Percentiles rank a stretch among this genome's conserved stretches.
phyloP scores from a whole-genome alignment of 2,888 invertebrate species.

The Allophyes oxyacanthae region DNA sequence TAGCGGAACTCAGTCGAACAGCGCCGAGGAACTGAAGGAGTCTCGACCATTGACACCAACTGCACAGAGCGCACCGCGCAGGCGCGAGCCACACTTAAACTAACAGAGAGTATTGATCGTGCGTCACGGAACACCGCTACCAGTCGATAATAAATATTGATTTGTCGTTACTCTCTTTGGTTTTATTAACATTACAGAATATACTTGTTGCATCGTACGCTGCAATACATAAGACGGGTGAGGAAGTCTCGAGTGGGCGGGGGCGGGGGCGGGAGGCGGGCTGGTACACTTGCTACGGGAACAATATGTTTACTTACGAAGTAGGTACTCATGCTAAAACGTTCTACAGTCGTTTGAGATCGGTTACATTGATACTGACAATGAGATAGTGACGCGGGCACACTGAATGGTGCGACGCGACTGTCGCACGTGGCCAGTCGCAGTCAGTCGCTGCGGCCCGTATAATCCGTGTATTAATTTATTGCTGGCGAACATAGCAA shows the following conservation, averaged over 20 bases:
- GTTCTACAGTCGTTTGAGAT: constrained; percentile 26
- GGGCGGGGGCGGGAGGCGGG: background rate
- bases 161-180: constrained; percentile 20
- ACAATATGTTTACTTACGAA: constrained; percentile 13
- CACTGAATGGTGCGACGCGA: background rate
- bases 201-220: background rate
- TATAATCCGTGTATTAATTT: background rate
- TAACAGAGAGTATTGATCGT: constrained; percentile 1
- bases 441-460: background rate
- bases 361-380: constrained; percentile 28
- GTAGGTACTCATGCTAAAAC: constrained; percentile 22
- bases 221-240: too few species aligned
- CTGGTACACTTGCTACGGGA: background rate
- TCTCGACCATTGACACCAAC: background rate
- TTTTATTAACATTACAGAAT: constrained; percentile 9
- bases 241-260: too few species aligned
- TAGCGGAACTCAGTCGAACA: constrained; percentile 24
- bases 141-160: background rate
- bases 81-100: too few species aligned
- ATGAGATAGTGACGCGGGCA: constrained; percentile 3
- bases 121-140: constrained; percentile 3
- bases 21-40: background rate
- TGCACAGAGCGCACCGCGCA: too few species aligned
- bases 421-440: background rate
- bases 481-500: constrained; percentile 1